A percentile compares a stretch with the other conserved stretches of the same genome.
phyloP scores from a whole-genome alignment of 2,888 invertebrate species.

The Aradus depressus region DNA sequence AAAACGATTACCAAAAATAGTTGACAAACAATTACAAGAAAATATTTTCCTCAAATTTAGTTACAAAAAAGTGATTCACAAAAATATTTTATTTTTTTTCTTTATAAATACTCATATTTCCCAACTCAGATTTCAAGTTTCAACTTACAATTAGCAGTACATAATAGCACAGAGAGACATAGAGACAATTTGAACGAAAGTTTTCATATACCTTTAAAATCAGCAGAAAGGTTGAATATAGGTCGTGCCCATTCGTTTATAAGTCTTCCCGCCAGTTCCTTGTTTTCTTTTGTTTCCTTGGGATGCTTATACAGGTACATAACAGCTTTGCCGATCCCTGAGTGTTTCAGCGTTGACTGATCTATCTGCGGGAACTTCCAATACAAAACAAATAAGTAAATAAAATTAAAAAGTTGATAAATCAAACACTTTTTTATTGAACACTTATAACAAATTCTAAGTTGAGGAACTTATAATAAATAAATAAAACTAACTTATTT shows the following conservation, averaged over 20 bases:
- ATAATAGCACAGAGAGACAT: neutral
- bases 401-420: no score
- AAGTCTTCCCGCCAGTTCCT: constrained; percentile 77
- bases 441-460: neutral
- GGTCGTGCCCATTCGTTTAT: constrained; percentile 98
- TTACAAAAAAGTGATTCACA: no score
- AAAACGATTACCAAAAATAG: no score
- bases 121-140: no score
- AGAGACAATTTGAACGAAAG: neutral
- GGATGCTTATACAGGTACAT: constrained; percentile 99
- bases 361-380: constrained; percentile 87
- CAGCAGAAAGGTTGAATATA: constrained; percentile 89
- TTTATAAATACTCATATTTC: no score
- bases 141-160: neutral
- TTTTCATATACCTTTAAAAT: constrained; percentile 54
- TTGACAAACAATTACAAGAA: no score
- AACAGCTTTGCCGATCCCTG: constrained; percentile 96
- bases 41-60: no score
- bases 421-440: no score
- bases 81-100: no score
- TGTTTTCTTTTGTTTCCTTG: constrained; percentile 86
- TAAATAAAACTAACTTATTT: no score
- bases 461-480: no score
- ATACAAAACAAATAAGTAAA: constrained; percentile 31
- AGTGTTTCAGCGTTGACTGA: constrained; percentile 81